Base-by-base conservation (phyloP, 2,888 invertebrate species). In the Eulithis testata region DNA sequence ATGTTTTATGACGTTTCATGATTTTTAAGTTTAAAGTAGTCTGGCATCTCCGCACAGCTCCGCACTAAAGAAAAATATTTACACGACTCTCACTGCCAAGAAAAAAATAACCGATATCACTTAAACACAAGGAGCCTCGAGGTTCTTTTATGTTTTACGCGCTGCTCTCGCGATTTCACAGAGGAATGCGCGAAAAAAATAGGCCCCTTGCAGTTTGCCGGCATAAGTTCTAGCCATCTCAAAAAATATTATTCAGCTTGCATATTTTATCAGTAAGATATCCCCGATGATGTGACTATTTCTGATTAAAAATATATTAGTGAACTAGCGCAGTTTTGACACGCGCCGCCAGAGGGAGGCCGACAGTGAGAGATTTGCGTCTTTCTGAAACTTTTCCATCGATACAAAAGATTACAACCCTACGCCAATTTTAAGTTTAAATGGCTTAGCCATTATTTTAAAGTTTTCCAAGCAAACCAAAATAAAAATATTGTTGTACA, bases 371-470 rank as follows among this genome's bases (percentile, higher is more conserved):
- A 89, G 86, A 14, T 58, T 66, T 66, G 71, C 66, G 63, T 68
- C 63, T 66, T 71, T 73, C 76, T 87, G 91, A 91, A 91, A 91
- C 91, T 91, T 91, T 91, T 90, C 91, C 79, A 89, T 88, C 91
- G 79, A 85, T 83, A 87, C 88, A 81, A 82, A 77, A 78, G 76
- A 79, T 72, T 67, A 85, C 55, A 80, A 84, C 82, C 86, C 85
- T 89, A 89, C 84, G 82, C 85, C 85, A 87, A 80, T 83, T 85
- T 83, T 85, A 77, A 77, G 82, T 80, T 68, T 76, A 78, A 80
- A 84, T 85, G 89, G 89, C 89, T 88, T 81, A 84, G 89, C 89
- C 89, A 86, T 74, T 43, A 63, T 64, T 69, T 70, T 53, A 66
- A 72, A 64, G 62, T 69, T 72, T 74, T 68, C 67, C 69, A 73